Conservation (phyloP, 2,113 vertebrate genomes). For the Zosterops pallidus region DNA sequence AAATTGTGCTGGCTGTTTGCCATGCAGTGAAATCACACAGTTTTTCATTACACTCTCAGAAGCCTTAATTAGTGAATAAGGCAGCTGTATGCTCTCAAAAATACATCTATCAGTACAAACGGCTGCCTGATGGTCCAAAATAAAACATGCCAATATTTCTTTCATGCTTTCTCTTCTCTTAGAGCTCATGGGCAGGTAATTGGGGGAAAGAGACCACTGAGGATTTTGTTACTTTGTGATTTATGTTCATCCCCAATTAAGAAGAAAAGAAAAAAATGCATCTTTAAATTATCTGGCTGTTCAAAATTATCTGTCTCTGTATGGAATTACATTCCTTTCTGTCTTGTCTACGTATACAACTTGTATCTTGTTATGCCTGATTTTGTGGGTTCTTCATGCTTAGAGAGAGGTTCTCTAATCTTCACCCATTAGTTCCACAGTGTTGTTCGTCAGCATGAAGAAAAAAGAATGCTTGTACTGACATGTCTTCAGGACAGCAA, state of each 20-base stretch:
- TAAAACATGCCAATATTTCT: background rate
- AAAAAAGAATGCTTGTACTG: background rate
- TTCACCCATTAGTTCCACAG: background rate
- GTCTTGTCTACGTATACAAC: background rate
- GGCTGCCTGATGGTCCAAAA: constrained; percentile 39
- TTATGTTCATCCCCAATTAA: background rate
- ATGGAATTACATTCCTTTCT: background rate
- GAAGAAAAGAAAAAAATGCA: background rate
- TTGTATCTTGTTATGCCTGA: background rate
- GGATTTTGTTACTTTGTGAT: background rate
- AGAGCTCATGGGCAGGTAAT: background rate
- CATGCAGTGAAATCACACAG: constrained; percentile 48
- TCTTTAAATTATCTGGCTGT: background rate
- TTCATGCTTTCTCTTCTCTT: background rate
- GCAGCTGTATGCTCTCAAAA: constrained; percentile 71
- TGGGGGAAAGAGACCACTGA: background rate
- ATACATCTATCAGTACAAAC: constrained; percentile 52
- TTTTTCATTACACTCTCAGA: constrained; percentile 66
- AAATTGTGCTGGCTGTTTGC: constrained; percentile 69
- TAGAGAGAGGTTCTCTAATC: background rate
- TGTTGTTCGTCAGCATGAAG: background rate
- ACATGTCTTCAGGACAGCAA: background rate
- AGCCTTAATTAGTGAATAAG: constrained; percentile 66
- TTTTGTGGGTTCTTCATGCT: background rate
- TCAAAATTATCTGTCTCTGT: background rate